A percentile compares a stretch with the other conserved stretches of the same genome.
Evolutionary conservation across 2,113 vertebrate genomes (phyloP).

Genomic region (Aix galericulata): DNA sequence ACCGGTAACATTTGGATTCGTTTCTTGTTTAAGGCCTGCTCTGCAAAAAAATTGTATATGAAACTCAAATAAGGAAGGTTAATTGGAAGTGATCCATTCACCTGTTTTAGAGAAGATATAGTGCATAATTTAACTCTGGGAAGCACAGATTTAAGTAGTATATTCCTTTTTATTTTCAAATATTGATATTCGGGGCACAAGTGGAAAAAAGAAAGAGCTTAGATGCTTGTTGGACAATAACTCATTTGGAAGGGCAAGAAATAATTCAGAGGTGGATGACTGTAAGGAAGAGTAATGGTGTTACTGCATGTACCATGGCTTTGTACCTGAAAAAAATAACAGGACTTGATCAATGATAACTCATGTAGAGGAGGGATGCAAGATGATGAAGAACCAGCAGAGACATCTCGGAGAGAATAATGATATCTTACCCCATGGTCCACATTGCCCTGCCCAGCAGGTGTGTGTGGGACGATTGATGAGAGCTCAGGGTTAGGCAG

Average conservation of each 20-base stretch:
- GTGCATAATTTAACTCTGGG: neutral
- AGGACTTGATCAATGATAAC: slow-evolving; percentile 70
- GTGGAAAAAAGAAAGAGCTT: neutral
- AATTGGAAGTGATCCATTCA: neutral
- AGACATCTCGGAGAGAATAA: slow-evolving; percentile 63
- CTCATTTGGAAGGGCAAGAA: slow-evolving; percentile 58
- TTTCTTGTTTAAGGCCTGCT: neutral
- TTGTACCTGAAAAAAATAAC: slow-evolving; percentile 63
- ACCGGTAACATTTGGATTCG: neutral
- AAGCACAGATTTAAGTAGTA: neutral
- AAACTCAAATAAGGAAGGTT: neutral
- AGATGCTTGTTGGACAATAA: slow-evolving; percentile 28
- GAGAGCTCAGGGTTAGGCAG: slow-evolving; percentile 35
- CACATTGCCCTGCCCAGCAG: neutral
- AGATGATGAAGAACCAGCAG: slow-evolving; percentile 68
- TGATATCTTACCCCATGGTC: slow-evolving; percentile 35
- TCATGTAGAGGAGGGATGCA: neutral
- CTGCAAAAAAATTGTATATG: neutral
- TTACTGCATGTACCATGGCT: slow-evolving; percentile 49
- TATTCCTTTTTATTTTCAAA: neutral
- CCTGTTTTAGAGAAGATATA: neutral
- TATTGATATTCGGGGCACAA: slow-evolving; percentile 31
- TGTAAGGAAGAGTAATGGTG: slow-evolving; percentile 66
- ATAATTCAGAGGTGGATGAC: slow-evolving; percentile 64
- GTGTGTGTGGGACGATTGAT: slow-evolving; percentile 70